Evolutionary conservation across 2,888 invertebrate genomes (phyloP).

Genomic region (Orthonychiurus folsomi): DNA sequence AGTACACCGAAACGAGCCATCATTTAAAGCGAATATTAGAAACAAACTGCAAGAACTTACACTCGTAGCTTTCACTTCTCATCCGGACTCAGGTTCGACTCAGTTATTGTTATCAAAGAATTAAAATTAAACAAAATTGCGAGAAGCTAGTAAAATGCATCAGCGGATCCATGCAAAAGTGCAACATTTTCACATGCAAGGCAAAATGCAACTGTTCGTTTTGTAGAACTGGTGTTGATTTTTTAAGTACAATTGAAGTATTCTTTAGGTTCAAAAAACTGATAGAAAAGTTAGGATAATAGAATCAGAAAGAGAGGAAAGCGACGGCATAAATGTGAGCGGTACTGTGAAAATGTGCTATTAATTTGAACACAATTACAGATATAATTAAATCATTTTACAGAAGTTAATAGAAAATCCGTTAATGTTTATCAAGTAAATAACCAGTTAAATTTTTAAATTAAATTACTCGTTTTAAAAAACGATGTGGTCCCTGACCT

Average conservation of each 20-base stretch:
- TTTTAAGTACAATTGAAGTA: not conserved
- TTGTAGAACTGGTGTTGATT: not conserved
- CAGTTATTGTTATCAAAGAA: not conserved
- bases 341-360: not conserved
- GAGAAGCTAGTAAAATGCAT: not conserved
- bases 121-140: too few relatives aligned
- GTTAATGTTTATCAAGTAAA: too few relatives aligned
- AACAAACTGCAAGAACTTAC: not conserved
- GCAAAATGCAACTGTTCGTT: not conserved
- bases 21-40: not conserved
- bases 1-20: too few relatives aligned
- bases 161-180: too few relatives aligned
- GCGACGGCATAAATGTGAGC: not conserved
- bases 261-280: not conserved
- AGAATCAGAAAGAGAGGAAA: not conserved
- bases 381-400: too few relatives aligned
- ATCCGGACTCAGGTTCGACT: not conserved
- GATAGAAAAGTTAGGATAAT: not conserved
- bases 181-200: not conserved
- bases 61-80: not conserved
- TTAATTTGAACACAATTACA: not conserved
- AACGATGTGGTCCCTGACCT: too few relatives aligned
- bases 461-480: too few relatives aligned
- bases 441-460: too few relatives aligned
- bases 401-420: too few relatives aligned